Evolutionary conservation across 2,797 vertebrate species (phyloP), one percentile per base, ranked within the genome.

Genomic region (Syngnathus acus): DNA sequence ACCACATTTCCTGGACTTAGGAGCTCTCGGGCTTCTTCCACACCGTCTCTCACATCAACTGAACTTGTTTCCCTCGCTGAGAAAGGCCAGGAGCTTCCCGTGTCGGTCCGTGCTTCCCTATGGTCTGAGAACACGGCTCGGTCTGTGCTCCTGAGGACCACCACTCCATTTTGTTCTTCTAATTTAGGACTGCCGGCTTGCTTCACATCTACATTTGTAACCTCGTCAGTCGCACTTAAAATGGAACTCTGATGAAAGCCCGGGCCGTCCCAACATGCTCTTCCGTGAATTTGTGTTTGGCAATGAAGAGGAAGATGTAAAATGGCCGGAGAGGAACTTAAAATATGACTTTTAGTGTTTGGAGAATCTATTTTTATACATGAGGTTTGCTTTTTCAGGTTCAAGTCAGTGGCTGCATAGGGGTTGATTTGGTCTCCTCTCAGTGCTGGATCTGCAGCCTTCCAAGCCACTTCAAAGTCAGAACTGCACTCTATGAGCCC

Each of bases 381-480:
- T 32, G 82, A 88, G 75, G 78, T 84, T 72, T 81, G 80, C 66
- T 72, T 85, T 77, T 68, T 69, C 77, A 66, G 71, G n/a, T 79
- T 69, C n/a, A 69, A 76, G 69, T 77, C 77, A 40, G 69, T 76
- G 69, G 81, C 78, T 82, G 87, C 75, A 81, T 87, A 89, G 79
- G 77, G 78, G 74, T 84, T 88, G 23, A 69, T 67, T 66, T 67
- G 78, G 38, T 77, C 77, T 66, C 72, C 73, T 73, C 71, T 78
- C 37, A 78, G 73, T 8, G 72, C 66, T n/a, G 79, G 76, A 66
- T 87, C 88, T 0, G 83, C 83, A 64, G 85, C 81, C 68, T 88
- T 88, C 91, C 89, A 90, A 16, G 89, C 87, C 38, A 71, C 71
- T 73, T 90, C 88, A 17, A 90, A 89, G 64, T 90, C 83, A 0